Evolutionary conservation across 2,113 vertebrate genomes (phyloP).

Genomic region (Dasyornis broadbenti): DNA sequence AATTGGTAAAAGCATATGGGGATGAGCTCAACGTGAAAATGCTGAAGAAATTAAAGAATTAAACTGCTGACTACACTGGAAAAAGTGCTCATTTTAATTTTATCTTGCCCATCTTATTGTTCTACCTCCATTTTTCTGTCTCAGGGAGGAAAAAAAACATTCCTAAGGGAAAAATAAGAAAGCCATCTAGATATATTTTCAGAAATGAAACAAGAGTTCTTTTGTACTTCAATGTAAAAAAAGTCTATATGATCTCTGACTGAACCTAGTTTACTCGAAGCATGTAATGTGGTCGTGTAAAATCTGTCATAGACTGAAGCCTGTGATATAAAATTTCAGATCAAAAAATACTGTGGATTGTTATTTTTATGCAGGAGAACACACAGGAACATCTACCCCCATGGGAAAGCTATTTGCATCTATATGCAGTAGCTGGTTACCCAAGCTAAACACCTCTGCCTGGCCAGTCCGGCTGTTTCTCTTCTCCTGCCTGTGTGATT

Average conservation of each 20-base stretch:
- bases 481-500: background rate
- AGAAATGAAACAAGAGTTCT: background rate
- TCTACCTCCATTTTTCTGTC: background rate
- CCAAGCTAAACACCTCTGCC: background rate
- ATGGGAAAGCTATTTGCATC: background rate
- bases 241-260: background rate
- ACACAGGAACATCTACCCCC: background rate
- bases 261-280: background rate
- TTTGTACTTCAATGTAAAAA: background rate
- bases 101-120: background rate
- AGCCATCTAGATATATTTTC: background rate
- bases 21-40: background rate
- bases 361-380: background rate
- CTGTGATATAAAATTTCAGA: background rate
- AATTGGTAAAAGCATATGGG: background rate
- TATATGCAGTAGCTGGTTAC: background rate
- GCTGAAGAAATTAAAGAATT: background rate
- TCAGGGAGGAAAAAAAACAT: background rate
- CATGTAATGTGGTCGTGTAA: background rate
- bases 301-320: background rate
- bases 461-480: background rate
- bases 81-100: background rate
- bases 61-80: background rate
- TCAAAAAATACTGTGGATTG: background rate
- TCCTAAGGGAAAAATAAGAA: background rate